Conservation (phyloP, 2,888 invertebrate species). For the Arge pagana region DNA sequence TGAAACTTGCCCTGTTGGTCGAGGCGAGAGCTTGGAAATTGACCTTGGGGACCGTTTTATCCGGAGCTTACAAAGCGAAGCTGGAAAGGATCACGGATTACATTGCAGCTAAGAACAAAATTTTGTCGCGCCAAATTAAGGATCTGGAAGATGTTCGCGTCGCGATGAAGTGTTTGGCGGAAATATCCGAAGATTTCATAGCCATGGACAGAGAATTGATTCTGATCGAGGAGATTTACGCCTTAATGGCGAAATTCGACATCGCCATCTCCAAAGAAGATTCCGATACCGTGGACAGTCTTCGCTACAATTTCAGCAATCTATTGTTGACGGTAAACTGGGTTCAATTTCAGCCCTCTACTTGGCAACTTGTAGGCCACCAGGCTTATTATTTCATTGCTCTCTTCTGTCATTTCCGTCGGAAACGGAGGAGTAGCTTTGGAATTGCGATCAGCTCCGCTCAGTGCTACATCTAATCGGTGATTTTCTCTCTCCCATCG, state of each 20-base stretch:
- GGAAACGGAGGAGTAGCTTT: neutral
- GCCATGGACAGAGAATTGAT: slow-evolving; percentile 77
- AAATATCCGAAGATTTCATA: slow-evolving; percentile 78
- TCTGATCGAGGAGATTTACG: slow-evolving; percentile 80
- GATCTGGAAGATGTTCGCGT: slow-evolving; percentile 79
- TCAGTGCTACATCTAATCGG: too few species aligned
- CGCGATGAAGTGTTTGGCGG: slow-evolving; percentile 78
- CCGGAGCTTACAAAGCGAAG: slow-evolving; percentile 71
- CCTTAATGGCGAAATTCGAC: slow-evolving; percentile 68
- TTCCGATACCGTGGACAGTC: slow-evolving; percentile 75
- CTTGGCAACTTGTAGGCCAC: neutral
- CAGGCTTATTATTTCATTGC: neutral
- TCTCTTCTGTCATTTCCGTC: slow-evolving; percentile 4
- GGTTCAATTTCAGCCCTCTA: slow-evolving; percentile 29
- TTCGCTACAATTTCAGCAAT: slow-evolving; percentile 77
- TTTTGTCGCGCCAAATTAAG: slow-evolving; percentile 70
- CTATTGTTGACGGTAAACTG: slow-evolving; percentile 75
- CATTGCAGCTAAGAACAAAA: slow-evolving; percentile 75
- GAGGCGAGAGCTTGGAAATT: slow-evolving; percentile 83
- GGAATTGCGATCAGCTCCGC: too few species aligned
- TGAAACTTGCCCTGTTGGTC: slow-evolving; percentile 69
- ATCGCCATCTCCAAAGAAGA: slow-evolving; percentile 78
- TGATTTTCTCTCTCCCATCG: too few species aligned
- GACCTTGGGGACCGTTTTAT: slow-evolving; percentile 71
- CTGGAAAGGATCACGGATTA: slow-evolving; percentile 75